Percentiles rank a stretch among this genome's conserved stretches.
phyloP scores from a whole-genome alignment of 2,113 vertebrate species.

The Oryzias celebensis region DNA sequence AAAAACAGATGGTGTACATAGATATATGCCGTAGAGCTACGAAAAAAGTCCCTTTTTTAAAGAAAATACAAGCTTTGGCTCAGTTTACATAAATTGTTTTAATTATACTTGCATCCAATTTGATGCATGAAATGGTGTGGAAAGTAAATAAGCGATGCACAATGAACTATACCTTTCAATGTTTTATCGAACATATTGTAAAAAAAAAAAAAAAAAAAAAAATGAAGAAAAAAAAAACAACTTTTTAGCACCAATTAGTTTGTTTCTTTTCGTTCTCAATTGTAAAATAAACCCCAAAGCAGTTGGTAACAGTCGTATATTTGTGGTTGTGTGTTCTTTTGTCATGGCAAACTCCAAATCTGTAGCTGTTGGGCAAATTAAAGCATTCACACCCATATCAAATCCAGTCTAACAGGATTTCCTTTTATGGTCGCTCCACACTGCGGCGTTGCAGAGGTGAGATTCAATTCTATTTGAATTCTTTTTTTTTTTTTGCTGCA shows the following conservation, averaged over 20 bases:
- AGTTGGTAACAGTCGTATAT: slow-evolving; percentile 89
- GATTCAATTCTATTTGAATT: slow-evolving; percentile 1
- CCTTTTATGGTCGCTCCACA: slow-evolving; percentile 7
- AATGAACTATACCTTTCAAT: slow-evolving; percentile 97
- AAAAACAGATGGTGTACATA: slow-evolving; percentile 89
- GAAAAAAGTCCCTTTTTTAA: slow-evolving; percentile 78
- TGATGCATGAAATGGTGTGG: slow-evolving; percentile 95
- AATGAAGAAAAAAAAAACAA: slow-evolving; percentile 47
- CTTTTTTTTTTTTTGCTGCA: background rate
- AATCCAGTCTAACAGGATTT: slow-evolving; percentile 39
- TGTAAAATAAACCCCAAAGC: slow-evolving; percentile 99
- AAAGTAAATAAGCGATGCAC: slow-evolving; percentile 93
- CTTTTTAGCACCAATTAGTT: slow-evolving; percentile 87
- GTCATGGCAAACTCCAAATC: slow-evolving; percentile 18
- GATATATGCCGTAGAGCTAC: slow-evolving; percentile 99
- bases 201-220: slow-evolving; percentile 64
- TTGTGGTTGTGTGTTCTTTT: slow-evolving; percentile 79
- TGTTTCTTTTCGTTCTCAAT: slow-evolving; percentile 89
- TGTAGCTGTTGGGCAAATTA: slow-evolving; percentile 42
- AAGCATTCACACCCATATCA: slow-evolving; percentile 34
- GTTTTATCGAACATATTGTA: slow-evolving; percentile 97
- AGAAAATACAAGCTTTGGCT: slow-evolving; percentile 93
- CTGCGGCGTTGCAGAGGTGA: slow-evolving; percentile 13
- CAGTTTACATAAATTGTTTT: slow-evolving; percentile 94
- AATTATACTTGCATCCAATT: slow-evolving; percentile 93